Conservation (phyloP, 2,888 invertebrate genomes). For the Bellardia pandia region DNA sequence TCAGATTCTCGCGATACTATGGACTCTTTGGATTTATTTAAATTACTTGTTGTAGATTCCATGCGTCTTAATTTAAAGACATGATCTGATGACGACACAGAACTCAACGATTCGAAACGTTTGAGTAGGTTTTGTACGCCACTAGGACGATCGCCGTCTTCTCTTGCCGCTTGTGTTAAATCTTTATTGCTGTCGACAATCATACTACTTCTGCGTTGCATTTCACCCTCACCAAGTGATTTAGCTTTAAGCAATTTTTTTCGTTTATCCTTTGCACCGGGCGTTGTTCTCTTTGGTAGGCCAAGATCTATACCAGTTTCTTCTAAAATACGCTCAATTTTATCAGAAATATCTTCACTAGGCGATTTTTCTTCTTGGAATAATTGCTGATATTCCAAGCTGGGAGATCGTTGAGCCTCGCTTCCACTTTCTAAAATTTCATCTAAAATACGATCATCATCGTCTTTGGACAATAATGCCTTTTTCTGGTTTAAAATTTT, state of each 20-base stretch:
- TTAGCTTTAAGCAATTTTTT: constrained; percentile 80
- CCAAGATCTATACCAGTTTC: constrained; percentile 81
- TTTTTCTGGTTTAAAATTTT: constrained; percentile 68
- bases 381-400: constrained; percentile 82
- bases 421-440: constrained; percentile 79
- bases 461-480: constrained; percentile 75
- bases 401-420: constrained; percentile 80
- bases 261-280: constrained; percentile 73
- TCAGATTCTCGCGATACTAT: constrained; percentile 78
- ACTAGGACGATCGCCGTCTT: constrained; percentile 74
- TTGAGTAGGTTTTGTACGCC: constrained; percentile 81
- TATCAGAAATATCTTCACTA: constrained; percentile 83
- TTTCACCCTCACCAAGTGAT: constrained; percentile 80
- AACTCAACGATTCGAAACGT: constrained; percentile 82
- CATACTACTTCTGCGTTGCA: constrained; percentile 69
- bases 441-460: constrained; percentile 81
- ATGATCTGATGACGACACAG: constrained; percentile 77
- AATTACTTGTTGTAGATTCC: constrained; percentile 80
- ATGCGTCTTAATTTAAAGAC: constrained; percentile 79
- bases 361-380: constrained; percentile 83
- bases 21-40: constrained; percentile 81
- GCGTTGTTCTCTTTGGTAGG: constrained; percentile 67
- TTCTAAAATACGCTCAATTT: constrained; percentile 82
- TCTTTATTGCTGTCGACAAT: constrained; percentile 12
- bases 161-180: constrained; percentile 53